phyloP scores from a whole-genome alignment of 1,140 invertebrate genomes.

The Sycophila sp. region DNA sequence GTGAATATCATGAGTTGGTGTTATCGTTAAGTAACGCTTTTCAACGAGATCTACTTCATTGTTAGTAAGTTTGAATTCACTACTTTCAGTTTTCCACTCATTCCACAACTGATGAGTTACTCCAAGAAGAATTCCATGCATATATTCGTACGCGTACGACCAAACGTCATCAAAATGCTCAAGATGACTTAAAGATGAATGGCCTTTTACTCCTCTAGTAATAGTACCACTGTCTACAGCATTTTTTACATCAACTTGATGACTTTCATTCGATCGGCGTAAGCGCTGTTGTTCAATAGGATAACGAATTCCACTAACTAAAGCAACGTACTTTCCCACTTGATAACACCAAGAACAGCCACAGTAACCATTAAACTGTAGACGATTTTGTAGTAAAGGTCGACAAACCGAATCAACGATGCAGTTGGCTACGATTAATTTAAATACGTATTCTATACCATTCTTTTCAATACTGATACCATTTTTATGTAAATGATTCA shows the following conservation, averaged over 20 bases:
- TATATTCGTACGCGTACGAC: slow-evolving; percentile 38
- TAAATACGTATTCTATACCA: slow-evolving; percentile 17
- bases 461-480: slow-evolving; percentile 13
- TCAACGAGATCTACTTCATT: neutral
- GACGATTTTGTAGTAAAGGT: slow-evolving; percentile 35
- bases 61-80: neutral
- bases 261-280: slow-evolving; percentile 33
- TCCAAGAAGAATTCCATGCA: slow-evolving; percentile 37
- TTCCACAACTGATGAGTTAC: slow-evolving; percentile 24
- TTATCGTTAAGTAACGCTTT: neutral
- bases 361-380: slow-evolving; percentile 40
- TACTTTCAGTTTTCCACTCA: slow-evolving; percentile 11
- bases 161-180: slow-evolving; percentile 40
- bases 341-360: slow-evolving; percentile 42
- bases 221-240: slow-evolving; percentile 10
- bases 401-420: slow-evolving; percentile 38
- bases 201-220: slow-evolving; percentile 33
- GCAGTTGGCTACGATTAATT: slow-evolving; percentile 2
- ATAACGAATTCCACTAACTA: slow-evolving; percentile 32
- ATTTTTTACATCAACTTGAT: slow-evolving; percentile 34
- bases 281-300: slow-evolving; percentile 12
- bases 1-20: neutral
- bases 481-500: slow-evolving; percentile 8
- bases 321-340: slow-evolving; percentile 25
- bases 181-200: neutral